phyloP scores from a whole-genome alignment of 2,888 invertebrate genomes.

The Dryocosmus kuriphilus region DNA sequence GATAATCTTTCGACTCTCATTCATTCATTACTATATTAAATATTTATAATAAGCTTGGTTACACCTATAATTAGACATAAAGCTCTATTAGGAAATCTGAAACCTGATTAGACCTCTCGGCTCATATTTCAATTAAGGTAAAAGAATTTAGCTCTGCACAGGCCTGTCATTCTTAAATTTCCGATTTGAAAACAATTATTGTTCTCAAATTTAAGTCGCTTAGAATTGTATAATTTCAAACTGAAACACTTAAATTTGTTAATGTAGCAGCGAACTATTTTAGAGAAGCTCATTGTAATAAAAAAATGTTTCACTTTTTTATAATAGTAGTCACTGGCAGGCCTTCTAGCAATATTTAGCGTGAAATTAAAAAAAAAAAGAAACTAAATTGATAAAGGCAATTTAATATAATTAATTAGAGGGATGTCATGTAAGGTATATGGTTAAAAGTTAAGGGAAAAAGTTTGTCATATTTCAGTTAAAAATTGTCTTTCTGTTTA shows the following conservation, averaged over 20 bases:
- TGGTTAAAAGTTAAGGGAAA: slow-evolving; percentile 60
- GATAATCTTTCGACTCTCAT: neutral
- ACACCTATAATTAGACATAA: neutral
- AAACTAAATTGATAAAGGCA: slow-evolving; percentile 11
- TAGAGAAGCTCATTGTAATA: neutral
- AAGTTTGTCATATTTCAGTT: slow-evolving; percentile 54
- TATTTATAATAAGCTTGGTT: slow-evolving; percentile 30
- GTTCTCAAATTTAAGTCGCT: too few relatives aligned
- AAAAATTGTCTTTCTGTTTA: slow-evolving; percentile 68
- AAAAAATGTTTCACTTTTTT: neutral
- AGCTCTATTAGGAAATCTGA: neutral
- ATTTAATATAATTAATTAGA: slow-evolving; percentile 27
- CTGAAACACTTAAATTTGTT: neutral
- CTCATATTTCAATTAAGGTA: neutral
- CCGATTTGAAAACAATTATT: too few relatives aligned
- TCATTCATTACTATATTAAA: slow-evolving; percentile 15
- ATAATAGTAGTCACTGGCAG: neutral
- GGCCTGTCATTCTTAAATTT: neutral
- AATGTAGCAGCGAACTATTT: neutral
- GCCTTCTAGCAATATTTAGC: neutral
- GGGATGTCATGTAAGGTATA: slow-evolving; percentile 61
- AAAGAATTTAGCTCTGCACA: neutral
- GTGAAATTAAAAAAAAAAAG: slow-evolving; percentile 5
- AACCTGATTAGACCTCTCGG: neutral
- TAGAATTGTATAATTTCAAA: too few relatives aligned